phyloP scores from a whole-genome alignment of 1,140 invertebrate genomes.

The Zaprionus capensis region DNA sequence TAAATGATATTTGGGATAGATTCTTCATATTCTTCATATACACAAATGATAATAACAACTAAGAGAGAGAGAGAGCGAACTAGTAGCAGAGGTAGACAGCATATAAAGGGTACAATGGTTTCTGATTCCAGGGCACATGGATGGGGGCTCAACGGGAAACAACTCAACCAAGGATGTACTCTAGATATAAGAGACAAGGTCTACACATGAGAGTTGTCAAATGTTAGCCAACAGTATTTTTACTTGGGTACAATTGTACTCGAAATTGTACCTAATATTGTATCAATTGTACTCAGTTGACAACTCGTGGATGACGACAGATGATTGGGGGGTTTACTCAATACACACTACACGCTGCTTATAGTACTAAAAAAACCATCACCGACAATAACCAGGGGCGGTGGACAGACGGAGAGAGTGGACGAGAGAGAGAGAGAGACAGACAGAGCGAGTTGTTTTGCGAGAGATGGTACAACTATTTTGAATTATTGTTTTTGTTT shows the following conservation, averaged over 20 bases:
- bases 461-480: constrained; percentile 60
- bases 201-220: constrained; percentile 34
- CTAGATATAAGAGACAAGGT: constrained; percentile 31
- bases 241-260: constrained; percentile 8
- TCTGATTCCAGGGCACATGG: constrained; percentile 1
- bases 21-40: constrained; percentile 11
- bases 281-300: constrained; percentile 16
- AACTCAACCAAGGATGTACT: constrained; percentile 34
- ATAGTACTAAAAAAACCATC: constrained; percentile 49
- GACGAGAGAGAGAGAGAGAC: constrained; percentile 33
- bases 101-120: neutral
- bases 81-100: neutral
- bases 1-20: constrained; percentile 36
- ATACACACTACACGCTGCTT: constrained; percentile 49
- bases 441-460: constrained; percentile 37
- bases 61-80: constrained; percentile 29
- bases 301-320: constrained; percentile 34
- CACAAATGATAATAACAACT: constrained; percentile 53
- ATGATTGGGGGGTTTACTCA: constrained; percentile 16
- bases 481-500: constrained; percentile 74
- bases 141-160: constrained; percentile 2
- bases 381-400: constrained; percentile 65
- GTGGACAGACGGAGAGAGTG: constrained; percentile 28
- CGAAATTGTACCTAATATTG: neutral
- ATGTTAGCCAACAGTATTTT: neutral